A percentile compares a stretch with the other conserved stretches of the same genome.
Conservation (phyloP, 2,888 invertebrate species). For the Aphelenchoides bicaudatus region DNA sequence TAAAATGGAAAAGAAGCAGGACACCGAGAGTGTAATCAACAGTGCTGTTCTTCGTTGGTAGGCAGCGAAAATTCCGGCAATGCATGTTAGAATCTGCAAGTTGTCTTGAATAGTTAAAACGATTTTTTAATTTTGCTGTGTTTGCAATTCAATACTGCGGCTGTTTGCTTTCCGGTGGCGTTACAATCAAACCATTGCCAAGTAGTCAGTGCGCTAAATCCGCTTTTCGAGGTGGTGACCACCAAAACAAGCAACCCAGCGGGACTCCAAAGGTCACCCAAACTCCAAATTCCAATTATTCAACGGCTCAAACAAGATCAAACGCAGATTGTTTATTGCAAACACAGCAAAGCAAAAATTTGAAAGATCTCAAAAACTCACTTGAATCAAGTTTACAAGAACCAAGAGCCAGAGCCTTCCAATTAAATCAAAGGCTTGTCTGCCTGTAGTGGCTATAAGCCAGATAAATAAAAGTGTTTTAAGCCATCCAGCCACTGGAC, state of each 20-base stretch:
- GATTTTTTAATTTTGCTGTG: no score
- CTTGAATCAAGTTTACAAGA: conserved; percentile 50
- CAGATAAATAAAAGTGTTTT: conserved; percentile 40
- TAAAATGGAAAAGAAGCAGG: conserved; percentile 38
- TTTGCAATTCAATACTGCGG: no score
- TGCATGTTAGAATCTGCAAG: conserved; percentile 47
- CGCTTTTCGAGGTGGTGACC: no score
- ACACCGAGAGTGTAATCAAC: conserved; percentile 37
- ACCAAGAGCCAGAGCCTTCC: conserved; percentile 52
- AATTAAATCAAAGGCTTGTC: conserved; percentile 50
- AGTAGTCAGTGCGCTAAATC: no score
- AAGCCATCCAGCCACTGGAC: no score
- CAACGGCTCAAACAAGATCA: no score
- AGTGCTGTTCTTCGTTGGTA: conserved; percentile 44
- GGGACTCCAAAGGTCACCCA: no score
- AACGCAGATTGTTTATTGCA: neutral
- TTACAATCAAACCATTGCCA: no score
- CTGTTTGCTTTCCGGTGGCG: no score
- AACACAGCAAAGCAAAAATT: neutral
- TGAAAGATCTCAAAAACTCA: conserved; percentile 20
- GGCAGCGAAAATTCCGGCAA: conserved; percentile 47
- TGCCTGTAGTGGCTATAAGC: conserved; percentile 39
- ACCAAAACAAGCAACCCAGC: no score
- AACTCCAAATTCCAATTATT: no score
- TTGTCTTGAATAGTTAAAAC: no score